A percentile compares a stretch with the other conserved stretches of the same genome.
phyloP scores from a whole-genome alignment of 2,888 invertebrate species.

The Stramonita haemastoma region DNA sequence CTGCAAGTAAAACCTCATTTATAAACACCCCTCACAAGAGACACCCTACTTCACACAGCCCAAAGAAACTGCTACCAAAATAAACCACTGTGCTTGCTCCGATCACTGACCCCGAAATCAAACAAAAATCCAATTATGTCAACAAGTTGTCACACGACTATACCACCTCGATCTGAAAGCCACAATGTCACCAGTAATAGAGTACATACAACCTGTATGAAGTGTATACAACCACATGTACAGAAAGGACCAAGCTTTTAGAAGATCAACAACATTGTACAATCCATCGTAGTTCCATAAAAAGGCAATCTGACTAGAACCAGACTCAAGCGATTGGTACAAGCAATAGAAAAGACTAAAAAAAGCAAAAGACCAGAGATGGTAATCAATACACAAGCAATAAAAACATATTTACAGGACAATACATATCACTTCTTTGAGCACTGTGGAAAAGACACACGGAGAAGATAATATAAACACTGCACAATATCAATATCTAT shows the following conservation, averaged over 20 bases:
- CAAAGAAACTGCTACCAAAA: not conserved
- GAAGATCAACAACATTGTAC: not conserved
- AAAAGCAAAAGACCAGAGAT: not conserved
- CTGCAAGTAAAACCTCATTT: not conserved
- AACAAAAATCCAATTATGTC: not conserved
- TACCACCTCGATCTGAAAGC: not conserved
- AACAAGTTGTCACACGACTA: not conserved
- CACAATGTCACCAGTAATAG: not conserved
- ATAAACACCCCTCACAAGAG: not conserved
- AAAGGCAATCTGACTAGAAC: slow-evolving; percentile 15
- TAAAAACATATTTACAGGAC: not conserved
- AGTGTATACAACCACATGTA: not conserved
- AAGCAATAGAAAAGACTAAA: not conserved
- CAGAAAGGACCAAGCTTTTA: not conserved
- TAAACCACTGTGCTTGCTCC: not conserved
- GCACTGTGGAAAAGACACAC: not conserved
- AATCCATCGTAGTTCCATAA: not conserved
- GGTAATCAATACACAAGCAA: not conserved
- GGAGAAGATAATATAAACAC: not conserved
- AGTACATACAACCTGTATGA: not conserved
- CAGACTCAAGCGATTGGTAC: not conserved
- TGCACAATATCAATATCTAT: not conserved
- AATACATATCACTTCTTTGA: not conserved
- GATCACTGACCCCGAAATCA: not conserved
- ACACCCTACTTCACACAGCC: not conserved